phyloP scores from a whole-genome alignment of 2,888 invertebrate genomes.

The Scotopteryx bipunctaria region DNA sequence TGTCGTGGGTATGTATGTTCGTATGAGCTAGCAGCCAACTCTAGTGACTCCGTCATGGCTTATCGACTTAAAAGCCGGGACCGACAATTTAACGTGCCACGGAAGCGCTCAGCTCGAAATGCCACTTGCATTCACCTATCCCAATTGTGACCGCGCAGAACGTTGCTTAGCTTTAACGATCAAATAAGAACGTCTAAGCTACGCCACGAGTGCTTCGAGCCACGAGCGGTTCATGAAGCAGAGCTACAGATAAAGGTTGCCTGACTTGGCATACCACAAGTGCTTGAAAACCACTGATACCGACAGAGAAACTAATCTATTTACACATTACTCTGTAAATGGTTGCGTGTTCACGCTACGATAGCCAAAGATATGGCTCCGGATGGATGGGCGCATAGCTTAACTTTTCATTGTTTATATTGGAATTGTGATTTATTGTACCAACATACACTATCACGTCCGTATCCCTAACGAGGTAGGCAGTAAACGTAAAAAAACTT shows the following conservation, averaged over 20 bases:
- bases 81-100: neutral
- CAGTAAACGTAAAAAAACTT: too few relatives aligned
- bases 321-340: slow-evolving; percentile 15
- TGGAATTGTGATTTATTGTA: neutral
- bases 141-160: neutral
- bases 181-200: too few relatives aligned
- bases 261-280: too few relatives aligned
- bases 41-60: neutral
- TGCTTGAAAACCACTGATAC: slow-evolving; percentile 6
- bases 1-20: too few relatives aligned
- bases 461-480: too few relatives aligned
- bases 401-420: slow-evolving; percentile 16
- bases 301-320: slow-evolving; percentile 34
- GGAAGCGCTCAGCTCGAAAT: neutral
- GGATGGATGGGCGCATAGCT: slow-evolving; percentile 20
- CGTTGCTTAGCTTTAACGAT: too few relatives aligned
- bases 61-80: neutral
- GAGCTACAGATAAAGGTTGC: too few relatives aligned
- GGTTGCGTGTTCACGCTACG: slow-evolving; percentile 19
- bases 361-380: slow-evolving; percentile 15
- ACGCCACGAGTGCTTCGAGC: too few relatives aligned
- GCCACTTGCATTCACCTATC: too few relatives aligned
- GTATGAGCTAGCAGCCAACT: neutral
- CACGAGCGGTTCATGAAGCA: too few relatives aligned
- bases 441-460: too few relatives aligned